These are phyloP conservation scores for Enteromius mattozi DNA, from an alignment of 2,797 vertebrate genomes.

Conservation along the genomic window DNA sequence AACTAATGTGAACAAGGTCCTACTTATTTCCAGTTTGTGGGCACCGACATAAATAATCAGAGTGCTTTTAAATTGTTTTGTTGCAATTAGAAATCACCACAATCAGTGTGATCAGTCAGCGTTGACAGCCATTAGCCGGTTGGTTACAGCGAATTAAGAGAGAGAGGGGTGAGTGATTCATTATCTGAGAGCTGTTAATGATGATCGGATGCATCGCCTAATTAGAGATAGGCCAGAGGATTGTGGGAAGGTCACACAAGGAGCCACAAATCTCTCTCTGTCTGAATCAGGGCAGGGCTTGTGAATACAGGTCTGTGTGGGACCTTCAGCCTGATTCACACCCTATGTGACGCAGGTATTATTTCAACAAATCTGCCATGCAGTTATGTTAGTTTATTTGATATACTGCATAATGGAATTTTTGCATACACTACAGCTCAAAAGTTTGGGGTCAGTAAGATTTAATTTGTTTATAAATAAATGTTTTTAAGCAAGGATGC, in stretches of 20 bases:
- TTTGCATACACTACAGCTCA: not conserved
- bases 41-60: conserved; percentile 82
- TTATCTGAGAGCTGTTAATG: conserved; percentile 95
- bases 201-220: conserved; percentile 94
- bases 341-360: not conserved
- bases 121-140: conserved; percentile 94
- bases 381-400: not conserved
- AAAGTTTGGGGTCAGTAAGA: not conserved
- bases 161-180: conserved; percentile 90
- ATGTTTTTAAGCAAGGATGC: not conserved
- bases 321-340: not conserved
- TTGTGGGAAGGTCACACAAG: conserved; percentile 84
- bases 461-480: not conserved
- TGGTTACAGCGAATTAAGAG: conserved; percentile 94
- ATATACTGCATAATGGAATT: not conserved
- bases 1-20: not conserved
- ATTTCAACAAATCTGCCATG: not conserved
- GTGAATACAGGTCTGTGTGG: not conserved
- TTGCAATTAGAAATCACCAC: conserved; percentile 95
- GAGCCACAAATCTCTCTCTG: conserved; percentile 78
- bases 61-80: conserved; percentile 93
- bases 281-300: conserved; percentile 48
- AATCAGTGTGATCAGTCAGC: conserved; percentile 97
- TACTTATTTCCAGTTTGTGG: conserved; percentile 49
- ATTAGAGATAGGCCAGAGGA: conserved; percentile 86